These are phyloP conservation scores for Ictalurus furcatus DNA, from an alignment of 2,113 vertebrate genomes.

Conservation along the genomic window DNA sequence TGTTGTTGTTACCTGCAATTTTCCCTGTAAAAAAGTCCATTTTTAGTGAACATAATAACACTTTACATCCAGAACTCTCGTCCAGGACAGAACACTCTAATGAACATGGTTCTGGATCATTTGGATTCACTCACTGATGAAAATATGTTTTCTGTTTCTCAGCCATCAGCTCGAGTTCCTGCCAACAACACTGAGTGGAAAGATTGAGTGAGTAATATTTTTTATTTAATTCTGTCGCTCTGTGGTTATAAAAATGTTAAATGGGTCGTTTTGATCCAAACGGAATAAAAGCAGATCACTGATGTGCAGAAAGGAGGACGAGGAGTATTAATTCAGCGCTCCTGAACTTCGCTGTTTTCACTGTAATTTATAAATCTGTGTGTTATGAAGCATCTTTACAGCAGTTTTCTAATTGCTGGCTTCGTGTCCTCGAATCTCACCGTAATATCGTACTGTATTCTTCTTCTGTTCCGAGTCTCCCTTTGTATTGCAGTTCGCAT, in stretches of 20 bases:
- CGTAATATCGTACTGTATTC: not conserved
- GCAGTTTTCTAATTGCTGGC: not conserved
- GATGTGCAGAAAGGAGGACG: not conserved
- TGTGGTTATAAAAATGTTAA: slow-evolving; percentile 8
- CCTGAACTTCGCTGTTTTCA: not conserved
- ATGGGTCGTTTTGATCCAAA: not conserved
- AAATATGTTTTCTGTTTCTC: slow-evolving; percentile 1
- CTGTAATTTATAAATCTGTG: not conserved
- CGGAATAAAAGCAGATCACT: not conserved
- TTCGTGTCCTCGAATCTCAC: not conserved
- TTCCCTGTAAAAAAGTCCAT: not conserved
- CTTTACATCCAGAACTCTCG: not conserved
- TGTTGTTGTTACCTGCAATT: not conserved
- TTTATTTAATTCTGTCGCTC: not conserved
- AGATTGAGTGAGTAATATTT: not conserved
- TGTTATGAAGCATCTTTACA: not conserved
- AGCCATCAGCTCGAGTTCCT: not conserved
- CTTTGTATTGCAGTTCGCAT: not conserved
- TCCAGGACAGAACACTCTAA: not conserved
- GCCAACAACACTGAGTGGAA: not conserved
- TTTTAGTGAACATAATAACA: not conserved
- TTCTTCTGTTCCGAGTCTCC: not conserved
- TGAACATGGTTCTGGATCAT: not conserved
- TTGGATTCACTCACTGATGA: not conserved
- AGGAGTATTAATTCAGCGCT: not conserved